Base-by-base conservation (phyloP, 2,113 vertebrate genomes). In the Syrmaticus mikado region DNA sequence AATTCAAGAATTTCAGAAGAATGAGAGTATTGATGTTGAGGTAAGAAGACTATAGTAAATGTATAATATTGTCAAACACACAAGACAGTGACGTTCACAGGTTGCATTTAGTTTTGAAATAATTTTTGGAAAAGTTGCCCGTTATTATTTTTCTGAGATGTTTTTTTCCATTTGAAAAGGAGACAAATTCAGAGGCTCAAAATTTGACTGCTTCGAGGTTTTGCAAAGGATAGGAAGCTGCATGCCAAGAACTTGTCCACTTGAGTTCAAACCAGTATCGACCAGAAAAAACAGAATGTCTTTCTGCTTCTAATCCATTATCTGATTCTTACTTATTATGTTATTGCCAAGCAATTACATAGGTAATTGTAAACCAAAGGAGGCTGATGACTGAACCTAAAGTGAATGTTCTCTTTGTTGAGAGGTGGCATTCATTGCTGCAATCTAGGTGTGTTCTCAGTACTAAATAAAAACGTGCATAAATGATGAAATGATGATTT, bases 1-100 rank as follows among this genome's bases (percentile, higher is more conserved):
- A 82, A 99, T 99, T 97, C 99, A 99, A 97, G 99, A 99, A 92
- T 99, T 99, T 98, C 99, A 99, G 97, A 99, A 98, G 98, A 99
- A 99, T 93, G 99, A 99, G 98, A 98, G 97, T 90, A 97, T 99
- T 93, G 99, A 99, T 95, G 99, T 99, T 52, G 99, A 99, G 98
- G 99, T 99, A 94, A 98, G 98, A 24, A 96, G 76, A 71, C 45
- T 78, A 5, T 50, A 83, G 46, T 13, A 66, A 62, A 74, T 67
- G 30, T 66, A 19, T 38, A 78, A 64, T 8, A 32, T 52, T 60
- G 20, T 76, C 9, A 13, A 82, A 62, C 28, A 10, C 60, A 75
- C 0, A 0, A 77, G 22, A 53, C 46, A 60, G 25, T 84, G 46
- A 41, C 3, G 13, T 70, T 74, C 67, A 60, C 8, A 71, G 81